Percentiles rank a stretch among this genome's conserved stretches.
phyloP scores from a whole-genome alignment of 2,888 invertebrate genomes.

The Drosophila prolongata region DNA sequence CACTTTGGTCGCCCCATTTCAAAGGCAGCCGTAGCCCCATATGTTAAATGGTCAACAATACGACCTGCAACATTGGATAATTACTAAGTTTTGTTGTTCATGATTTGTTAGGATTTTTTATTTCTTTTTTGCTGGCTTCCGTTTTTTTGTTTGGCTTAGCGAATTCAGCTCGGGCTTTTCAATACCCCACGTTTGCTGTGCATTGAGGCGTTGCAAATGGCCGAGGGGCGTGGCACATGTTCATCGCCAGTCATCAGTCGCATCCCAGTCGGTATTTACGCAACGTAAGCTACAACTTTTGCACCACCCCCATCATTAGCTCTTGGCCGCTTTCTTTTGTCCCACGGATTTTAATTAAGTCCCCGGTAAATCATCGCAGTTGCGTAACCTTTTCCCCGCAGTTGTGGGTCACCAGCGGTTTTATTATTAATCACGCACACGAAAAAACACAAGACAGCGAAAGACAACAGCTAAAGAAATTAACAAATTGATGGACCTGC shows the following conservation, averaged over 20 bases:
- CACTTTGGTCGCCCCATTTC: conserved; percentile 35
- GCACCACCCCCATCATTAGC: conserved; percentile 45
- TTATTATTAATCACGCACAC: conserved; percentile 70
- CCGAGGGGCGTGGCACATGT: conserved; percentile 74
- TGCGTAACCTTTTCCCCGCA: conserved; percentile 52
- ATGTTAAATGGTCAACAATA: conserved; percentile 54
- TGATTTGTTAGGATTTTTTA: conserved; percentile 18
- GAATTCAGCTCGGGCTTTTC: conserved; percentile 64
- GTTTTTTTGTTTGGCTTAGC: conserved; percentile 78
- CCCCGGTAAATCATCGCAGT: conserved; percentile 62
- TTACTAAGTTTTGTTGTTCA: conserved; percentile 58
- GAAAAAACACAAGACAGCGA: conserved; percentile 13
- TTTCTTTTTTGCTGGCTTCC: conserved; percentile 63
- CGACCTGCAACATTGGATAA: conserved; percentile 63
- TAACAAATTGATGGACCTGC: conserved; percentile 52
- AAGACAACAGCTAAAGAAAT: conserved; percentile 46
- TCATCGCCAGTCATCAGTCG: conserved; percentile 55
- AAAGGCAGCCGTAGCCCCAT: conserved; percentile 42
- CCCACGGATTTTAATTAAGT: conserved; percentile 55
- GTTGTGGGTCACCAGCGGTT: conserved; percentile 63
- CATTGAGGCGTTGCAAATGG: conserved; percentile 78
- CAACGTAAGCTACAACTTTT: conserved; percentile 44
- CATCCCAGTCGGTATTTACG: conserved; percentile 55
- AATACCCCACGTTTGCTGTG: conserved; percentile 63
- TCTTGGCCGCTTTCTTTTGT: conserved; percentile 70